These are phyloP conservation scores for Spilogale gracilis DNA, from an alignment of 2,113 vertebrate genomes.

Conservation along the genomic window DNA sequence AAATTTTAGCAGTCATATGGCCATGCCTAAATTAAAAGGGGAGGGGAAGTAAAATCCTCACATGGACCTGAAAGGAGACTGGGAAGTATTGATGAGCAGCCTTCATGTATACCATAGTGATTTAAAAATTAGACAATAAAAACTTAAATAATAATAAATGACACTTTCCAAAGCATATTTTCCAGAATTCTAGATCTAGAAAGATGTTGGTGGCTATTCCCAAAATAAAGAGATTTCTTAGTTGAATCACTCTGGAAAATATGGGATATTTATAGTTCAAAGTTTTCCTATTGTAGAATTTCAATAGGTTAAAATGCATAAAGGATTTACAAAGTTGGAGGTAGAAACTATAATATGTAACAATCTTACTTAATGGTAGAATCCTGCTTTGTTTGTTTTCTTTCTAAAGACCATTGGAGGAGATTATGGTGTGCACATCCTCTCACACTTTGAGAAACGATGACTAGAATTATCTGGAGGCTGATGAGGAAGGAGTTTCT, in stretches of 20 bases:
- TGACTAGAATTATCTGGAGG: not conserved
- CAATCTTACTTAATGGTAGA: not conserved
- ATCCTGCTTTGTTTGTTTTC: not conserved
- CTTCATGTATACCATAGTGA: not conserved
- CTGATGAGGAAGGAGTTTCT: not conserved
- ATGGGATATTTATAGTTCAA: not conserved
- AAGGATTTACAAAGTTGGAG: not conserved
- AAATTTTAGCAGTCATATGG: not conserved
- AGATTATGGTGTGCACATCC: not conserved
- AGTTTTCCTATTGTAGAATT: not conserved
- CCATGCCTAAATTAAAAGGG: not conserved
- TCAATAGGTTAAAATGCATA: not conserved
- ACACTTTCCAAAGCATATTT: constrained; percentile 12
- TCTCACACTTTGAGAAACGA: not conserved
- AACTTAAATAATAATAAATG: not conserved
- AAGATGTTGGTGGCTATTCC: not conserved
- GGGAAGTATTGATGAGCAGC: not conserved
- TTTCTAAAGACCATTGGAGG: not conserved
- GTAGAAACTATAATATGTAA: not conserved
- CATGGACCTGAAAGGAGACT: not conserved
- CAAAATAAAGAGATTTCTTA: not conserved
- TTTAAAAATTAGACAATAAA: not conserved
- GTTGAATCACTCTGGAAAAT: not conserved
- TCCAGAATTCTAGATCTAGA: not conserved
- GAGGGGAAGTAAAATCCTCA: not conserved